These are phyloP conservation scores for Penelope pileata DNA, from an alignment of 2,113 vertebrate genomes.

Conservation along the genomic window DNA sequence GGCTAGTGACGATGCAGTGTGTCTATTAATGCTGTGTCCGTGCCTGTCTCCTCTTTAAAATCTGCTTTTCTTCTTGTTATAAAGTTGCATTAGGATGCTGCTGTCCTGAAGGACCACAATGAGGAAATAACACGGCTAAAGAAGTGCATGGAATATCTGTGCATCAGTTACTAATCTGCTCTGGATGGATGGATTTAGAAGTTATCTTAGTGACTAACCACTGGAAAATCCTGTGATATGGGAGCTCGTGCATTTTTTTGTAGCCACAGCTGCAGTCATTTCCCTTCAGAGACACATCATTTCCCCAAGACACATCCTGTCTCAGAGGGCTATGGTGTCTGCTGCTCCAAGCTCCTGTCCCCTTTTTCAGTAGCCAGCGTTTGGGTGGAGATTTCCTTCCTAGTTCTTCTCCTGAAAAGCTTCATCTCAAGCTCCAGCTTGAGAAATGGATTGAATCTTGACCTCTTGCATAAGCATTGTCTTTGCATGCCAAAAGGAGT, in stretches of 20 bases:
- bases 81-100: not conserved
- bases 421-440: constrained; percentile 62
- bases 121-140: constrained; percentile 16
- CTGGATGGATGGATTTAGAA: constrained; percentile 73
- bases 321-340: constrained; percentile 62
- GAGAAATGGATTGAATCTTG: constrained; percentile 65
- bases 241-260: constrained; percentile 44
- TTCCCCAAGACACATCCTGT: constrained; percentile 77
- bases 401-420: constrained; percentile 60
- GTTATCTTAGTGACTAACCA: constrained; percentile 77
- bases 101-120: not conserved
- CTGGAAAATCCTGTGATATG: constrained; percentile 76
- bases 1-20: not conserved
- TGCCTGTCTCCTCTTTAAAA: not conserved
- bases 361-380: not conserved
- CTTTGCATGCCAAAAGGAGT: constrained; percentile 55
- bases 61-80: not conserved
- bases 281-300: constrained; percentile 75
- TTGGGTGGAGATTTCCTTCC: constrained; percentile 78
- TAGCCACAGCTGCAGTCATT: constrained; percentile 75
- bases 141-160: constrained; percentile 43
- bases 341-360: constrained; percentile 61
- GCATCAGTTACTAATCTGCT: constrained; percentile 73
- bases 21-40: not conserved
- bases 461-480: constrained; percentile 69